Evolutionary conservation across 2,888 invertebrate genomes (phyloP).

Genomic region (Smittia aterrima): DNA sequence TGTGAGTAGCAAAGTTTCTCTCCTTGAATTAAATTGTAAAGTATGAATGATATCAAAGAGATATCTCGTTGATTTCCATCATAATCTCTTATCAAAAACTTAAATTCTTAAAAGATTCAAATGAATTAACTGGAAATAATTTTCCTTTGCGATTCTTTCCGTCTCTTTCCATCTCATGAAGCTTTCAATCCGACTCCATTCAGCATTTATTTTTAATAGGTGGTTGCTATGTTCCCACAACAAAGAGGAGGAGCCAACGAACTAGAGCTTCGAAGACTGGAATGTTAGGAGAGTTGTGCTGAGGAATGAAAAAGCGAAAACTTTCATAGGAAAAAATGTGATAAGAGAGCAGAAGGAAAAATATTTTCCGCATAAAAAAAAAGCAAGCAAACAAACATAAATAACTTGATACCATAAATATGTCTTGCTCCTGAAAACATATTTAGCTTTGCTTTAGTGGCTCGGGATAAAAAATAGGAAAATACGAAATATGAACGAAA

Average conservation of each 20-base stretch:
- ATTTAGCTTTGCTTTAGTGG: slow-evolving; percentile 12
- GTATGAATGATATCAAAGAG: no score
- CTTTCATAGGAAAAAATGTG: slow-evolving; percentile 11
- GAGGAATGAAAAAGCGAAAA: slow-evolving; percentile 12
- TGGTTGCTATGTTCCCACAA: slow-evolving; percentile 31
- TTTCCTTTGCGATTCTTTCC: no score
- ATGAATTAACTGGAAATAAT: no score
- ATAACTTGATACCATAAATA: slow-evolving; percentile 42
- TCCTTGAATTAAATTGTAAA: neutral
- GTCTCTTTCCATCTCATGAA: neutral
- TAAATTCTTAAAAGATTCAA: no score
- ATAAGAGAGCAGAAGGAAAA: slow-evolving; percentile 19
- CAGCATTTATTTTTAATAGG: slow-evolving; percentile 37
- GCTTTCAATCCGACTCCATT: slow-evolving; percentile 38
- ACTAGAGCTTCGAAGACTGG: neutral
- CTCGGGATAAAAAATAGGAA: slow-evolving; percentile 13
- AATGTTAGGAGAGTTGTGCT: slow-evolving; percentile 29
- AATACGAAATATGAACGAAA: slow-evolving; percentile 21
- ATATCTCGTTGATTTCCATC: no score
- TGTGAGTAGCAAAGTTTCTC: neutral
- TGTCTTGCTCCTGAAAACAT: slow-evolving; percentile 23
- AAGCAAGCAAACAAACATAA: slow-evolving; percentile 41
- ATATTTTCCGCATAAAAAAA: slow-evolving; percentile 15
- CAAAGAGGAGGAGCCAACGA: slow-evolving; percentile 23
- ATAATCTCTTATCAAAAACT: no score